Base-by-base conservation (phyloP, 2,797 vertebrate genomes). In the Clarias pachynema region DNA sequence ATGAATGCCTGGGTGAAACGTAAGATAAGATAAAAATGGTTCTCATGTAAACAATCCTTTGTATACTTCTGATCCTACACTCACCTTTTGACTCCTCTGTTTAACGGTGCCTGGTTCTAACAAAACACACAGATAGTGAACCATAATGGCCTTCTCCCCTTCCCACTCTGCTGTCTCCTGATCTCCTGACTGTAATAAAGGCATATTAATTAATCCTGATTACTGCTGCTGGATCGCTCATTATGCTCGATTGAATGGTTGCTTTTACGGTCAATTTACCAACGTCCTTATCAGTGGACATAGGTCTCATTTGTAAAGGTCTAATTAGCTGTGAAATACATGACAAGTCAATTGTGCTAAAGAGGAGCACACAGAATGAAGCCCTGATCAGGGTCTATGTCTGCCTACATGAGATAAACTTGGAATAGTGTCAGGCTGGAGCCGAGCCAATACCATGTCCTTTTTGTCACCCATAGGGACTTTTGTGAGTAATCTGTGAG, bases 321-420 rank as follows among this genome's bases (percentile, higher is more conserved):
- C 95, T 97, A 98, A 98, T 98, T 97, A 97, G 96, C 96, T 95
- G 96, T 95, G 97, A 97, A 95, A 95, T 93, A 96, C 95, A 95
- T 95, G 97, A 96, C 96, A 97, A 96, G 97, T 96, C 96, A 96
- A 96, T 97, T 97, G 96, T 96, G 94, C 90, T 79, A 83, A 69
- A 85, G 77, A 91, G 91, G 90, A 89, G 94, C 92, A 95, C 93
- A 95, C 93, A 94, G 93, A 93, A 94, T 40, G 87, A 95, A 95
- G 95, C 94, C 91, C 91, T 91, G 90, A 92, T 93, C 91, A 91
- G 90, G 65, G 91, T 92, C 86, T 90, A 92, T 88, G 91, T 89
- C 96, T 96, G 94, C 88, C 85, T 72, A 87, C 81, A 87, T 83
- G 90, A 93, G 95, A 95, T 93, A 96, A 92, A 84, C 82, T 92